These are phyloP conservation scores for Epizoanthus stellaris DNA, from an alignment of 92 coral and sea anemone species.

Conservation along the genomic window DNA sequence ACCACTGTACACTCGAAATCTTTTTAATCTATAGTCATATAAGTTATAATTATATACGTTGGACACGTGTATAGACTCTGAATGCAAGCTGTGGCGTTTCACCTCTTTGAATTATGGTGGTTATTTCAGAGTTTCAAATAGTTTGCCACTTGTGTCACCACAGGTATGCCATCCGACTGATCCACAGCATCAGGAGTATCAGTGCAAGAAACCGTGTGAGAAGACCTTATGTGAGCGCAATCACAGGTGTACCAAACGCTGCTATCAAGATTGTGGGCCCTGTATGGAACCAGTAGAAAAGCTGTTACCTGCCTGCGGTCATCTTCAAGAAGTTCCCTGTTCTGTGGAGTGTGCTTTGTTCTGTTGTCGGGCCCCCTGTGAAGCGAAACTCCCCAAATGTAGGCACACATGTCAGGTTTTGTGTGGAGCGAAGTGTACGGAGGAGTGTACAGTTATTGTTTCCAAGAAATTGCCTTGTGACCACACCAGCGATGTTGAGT, in stretches of 20 bases:
- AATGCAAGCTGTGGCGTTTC: neutral
- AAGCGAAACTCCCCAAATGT: constrained; percentile 58
- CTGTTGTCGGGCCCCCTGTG: constrained; percentile 70
- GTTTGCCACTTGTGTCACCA: neutral
- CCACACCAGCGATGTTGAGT: constrained; percentile 63
- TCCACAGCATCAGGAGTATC: constrained; percentile 79
- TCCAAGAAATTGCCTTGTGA: constrained; percentile 79
- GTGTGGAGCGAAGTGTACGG: constrained; percentile 78
- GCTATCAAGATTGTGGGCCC: constrained; percentile 75
- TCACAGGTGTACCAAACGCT: constrained; percentile 72
- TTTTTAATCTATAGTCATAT: too few species aligned
- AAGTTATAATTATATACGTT: too few species aligned
- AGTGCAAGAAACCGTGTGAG: constrained; percentile 74
- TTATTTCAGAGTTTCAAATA: neutral
- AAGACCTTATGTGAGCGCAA: constrained; percentile 58
- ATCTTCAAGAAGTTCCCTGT: constrained; percentile 78
- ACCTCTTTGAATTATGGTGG: neutral
- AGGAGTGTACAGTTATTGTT: constrained; percentile 49
- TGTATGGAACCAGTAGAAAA: constrained; percentile 65
- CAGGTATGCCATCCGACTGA: constrained; percentile 92
- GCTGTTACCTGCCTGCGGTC: constrained; percentile 68
- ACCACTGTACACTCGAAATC: too few species aligned
- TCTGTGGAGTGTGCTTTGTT: constrained; percentile 58
- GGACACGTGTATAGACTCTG: too few species aligned
- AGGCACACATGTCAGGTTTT: constrained; percentile 64